A percentile compares a stretch with the other conserved stretches of the same genome.
Evolutionary conservation across 2,797 vertebrate genomes (phyloP).

Genomic region (Parauchenoglanis ngamensis): DNA sequence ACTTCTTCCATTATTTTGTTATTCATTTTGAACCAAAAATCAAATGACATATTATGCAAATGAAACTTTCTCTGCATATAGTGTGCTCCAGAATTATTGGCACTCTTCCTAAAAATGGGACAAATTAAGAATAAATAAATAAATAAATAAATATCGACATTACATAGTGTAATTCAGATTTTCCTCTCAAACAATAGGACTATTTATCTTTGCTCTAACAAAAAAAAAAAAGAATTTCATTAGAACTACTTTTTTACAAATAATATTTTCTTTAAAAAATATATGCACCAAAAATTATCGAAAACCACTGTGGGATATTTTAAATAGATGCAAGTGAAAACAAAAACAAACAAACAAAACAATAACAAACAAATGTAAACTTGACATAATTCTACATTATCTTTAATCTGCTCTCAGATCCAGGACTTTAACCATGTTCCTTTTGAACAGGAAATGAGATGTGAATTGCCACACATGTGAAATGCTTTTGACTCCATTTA

Average conservation of each 20-base stretch:
- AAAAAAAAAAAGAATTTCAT: too few relatives aligned
- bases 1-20: background rate
- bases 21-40: background rate
- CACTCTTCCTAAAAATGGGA: background rate
- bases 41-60: background rate
- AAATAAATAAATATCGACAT: too few relatives aligned
- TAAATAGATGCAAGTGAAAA: background rate
- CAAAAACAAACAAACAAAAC: background rate
- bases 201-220: background rate
- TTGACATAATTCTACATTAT: background rate
- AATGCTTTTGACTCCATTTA: too few relatives aligned
- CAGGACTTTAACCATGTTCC: too few relatives aligned
- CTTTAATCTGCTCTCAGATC: too few relatives aligned
- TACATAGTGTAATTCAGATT: background rate
- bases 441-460: too few relatives aligned
- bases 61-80: background rate
- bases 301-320: background rate
- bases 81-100: background rate
- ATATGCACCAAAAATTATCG: background rate
- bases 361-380: background rate
- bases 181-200: background rate
- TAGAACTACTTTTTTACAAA: too few relatives aligned
- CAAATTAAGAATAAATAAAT: background rate
- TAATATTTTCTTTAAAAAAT: too few relatives aligned
- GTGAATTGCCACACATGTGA: too few relatives aligned